These are phyloP conservation scores for Momotus momota DNA, from an alignment of 2,797 vertebrate species.

Conservation along the genomic window DNA sequence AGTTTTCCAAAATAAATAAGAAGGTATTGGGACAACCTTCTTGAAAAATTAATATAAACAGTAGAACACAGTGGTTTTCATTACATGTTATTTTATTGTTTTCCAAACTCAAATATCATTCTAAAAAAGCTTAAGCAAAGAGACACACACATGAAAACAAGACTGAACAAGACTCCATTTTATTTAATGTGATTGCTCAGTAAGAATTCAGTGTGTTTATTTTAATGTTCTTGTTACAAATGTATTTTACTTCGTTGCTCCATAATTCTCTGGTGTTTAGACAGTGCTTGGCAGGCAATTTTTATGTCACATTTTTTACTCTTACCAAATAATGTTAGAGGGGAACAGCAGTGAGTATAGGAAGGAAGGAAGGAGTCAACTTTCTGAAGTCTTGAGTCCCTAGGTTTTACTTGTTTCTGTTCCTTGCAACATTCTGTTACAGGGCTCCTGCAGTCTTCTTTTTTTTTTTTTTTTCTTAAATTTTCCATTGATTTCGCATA, in stretches of 20 bases:
- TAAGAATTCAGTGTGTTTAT: background rate
- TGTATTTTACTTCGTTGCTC: background rate
- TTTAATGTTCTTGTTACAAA: background rate
- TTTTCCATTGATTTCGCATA: background rate
- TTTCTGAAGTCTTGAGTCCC: background rate
- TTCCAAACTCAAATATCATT: background rate
- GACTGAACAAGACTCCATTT: background rate
- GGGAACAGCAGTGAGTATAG: background rate
- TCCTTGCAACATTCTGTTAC: background rate
- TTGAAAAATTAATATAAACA: background rate
- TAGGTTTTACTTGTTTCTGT: background rate
- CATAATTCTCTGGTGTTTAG: background rate
- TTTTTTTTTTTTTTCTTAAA: background rate
- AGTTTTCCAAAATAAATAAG: background rate
- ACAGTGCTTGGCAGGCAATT: background rate
- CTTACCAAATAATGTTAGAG: background rate
- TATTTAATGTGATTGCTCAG: background rate
- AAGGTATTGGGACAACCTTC: background rate
- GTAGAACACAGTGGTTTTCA: background rate
- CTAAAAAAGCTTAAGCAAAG: background rate
- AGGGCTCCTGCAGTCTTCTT: background rate
- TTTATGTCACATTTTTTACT: background rate
- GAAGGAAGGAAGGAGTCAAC: background rate
- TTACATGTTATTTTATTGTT: background rate
- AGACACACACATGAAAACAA: background rate